Percentiles rank a stretch among this genome's conserved stretches.
Conservation (phyloP, 1,140 invertebrate genomes). For the Ctenoplectra terminalis region DNA sequence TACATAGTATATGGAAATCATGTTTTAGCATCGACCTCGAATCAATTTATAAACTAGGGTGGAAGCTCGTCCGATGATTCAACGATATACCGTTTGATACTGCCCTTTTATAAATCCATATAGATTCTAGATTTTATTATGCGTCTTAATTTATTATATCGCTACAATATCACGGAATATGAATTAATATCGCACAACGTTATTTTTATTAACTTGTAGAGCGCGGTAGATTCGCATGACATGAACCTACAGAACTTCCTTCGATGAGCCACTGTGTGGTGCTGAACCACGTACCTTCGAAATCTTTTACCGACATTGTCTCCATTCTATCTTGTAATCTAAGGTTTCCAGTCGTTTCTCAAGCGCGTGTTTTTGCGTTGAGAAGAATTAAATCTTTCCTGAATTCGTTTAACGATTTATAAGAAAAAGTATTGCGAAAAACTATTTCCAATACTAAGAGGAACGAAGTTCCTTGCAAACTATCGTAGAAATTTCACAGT, state of each 20-base stretch:
- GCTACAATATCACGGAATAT: neutral
- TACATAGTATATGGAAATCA: conserved; percentile 14
- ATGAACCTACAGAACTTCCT: neutral
- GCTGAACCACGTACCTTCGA: neutral
- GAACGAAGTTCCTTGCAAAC: conserved; percentile 33
- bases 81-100: neutral
- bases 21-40: neutral
- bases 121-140: neutral
- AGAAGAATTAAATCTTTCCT: neutral
- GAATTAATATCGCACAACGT: neutral
- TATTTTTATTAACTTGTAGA: neutral
- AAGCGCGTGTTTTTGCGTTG: neutral
- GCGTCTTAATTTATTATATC: neutral
- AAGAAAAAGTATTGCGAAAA: conserved; percentile 15
- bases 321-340: neutral
- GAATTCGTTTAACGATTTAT: neutral
- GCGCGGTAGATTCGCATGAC: neutral
- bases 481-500: neutral
- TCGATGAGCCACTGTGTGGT: neutral
- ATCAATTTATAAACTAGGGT: neutral
- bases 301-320: neutral
- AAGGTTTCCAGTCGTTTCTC: conserved; percentile 33
- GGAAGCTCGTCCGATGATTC: neutral
- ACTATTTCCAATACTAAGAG: neutral
- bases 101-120: neutral